Conservation (phyloP, 2,113 vertebrate genomes). For the Amphiprion ocellaris region DNA sequence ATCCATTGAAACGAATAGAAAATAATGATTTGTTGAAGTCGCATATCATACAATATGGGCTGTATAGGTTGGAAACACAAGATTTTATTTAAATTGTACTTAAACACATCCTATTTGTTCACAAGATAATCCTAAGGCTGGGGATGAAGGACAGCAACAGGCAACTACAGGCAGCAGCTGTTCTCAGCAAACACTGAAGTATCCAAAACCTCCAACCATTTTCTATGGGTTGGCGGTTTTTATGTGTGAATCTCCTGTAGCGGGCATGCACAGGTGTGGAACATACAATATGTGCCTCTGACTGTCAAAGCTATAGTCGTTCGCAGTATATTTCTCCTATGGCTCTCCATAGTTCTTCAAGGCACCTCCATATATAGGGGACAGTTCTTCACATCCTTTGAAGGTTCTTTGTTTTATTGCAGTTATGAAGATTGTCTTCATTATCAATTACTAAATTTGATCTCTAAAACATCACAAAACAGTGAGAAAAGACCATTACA, state of each 20-base stretch:
- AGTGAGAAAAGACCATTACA: no score
- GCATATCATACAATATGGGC: no score
- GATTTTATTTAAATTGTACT: not conserved
- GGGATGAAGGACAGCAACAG: conserved; percentile 44
- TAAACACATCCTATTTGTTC: conserved; percentile 8
- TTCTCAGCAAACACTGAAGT: conserved; percentile 17
- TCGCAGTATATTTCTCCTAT: not conserved
- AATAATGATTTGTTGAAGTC: not conserved
- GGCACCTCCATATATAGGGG: no score
- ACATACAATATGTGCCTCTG: not conserved
- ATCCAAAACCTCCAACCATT: conserved; percentile 43
- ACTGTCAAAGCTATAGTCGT: not conserved
- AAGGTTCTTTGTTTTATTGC: no score
- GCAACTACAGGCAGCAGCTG: conserved; percentile 63
- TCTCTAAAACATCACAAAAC: no score
- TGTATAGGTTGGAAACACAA: no score
- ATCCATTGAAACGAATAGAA: not conserved
- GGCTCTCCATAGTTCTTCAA: no score
- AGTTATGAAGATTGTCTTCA: no score
- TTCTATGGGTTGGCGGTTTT: conserved; percentile 34
- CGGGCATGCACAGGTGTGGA: conserved; percentile 16
- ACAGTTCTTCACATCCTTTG: no score
- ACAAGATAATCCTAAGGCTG: conserved; percentile 16
- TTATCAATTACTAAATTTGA: no score
- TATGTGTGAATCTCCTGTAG: conserved; percentile 2